phyloP scores from a whole-genome alignment of 2,888 invertebrate genomes.

The Lamproptera curius region DNA sequence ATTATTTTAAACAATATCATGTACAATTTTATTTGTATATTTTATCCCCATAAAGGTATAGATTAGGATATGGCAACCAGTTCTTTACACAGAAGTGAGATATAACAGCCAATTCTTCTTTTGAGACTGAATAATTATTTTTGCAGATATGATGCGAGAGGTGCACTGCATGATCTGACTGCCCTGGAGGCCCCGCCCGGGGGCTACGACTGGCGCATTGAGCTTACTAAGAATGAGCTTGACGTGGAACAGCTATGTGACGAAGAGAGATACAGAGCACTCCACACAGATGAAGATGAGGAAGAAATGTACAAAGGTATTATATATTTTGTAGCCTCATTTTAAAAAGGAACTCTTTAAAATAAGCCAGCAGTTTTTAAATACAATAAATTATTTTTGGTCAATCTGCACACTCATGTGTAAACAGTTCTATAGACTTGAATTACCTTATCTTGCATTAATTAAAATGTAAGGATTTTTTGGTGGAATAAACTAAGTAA shows the following conservation, averaged over 20 bases:
- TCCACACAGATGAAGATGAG: conserved; percentile 92
- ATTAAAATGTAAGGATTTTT: too few relatives aligned
- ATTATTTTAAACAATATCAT: too few relatives aligned
- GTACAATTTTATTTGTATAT: conserved; percentile 11
- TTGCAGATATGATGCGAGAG: conserved; percentile 95
- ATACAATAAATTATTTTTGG: too few relatives aligned
- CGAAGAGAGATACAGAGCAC: conserved; percentile 94
- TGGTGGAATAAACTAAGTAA: too few relatives aligned
- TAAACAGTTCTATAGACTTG: too few relatives aligned
- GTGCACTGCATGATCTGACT: conserved; percentile 91
- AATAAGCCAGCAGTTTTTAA: too few relatives aligned
- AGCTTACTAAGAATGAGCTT: conserved; percentile 84
- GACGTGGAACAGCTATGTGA: conserved; percentile 95
- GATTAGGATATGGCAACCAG: neutral
- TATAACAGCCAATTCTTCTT: neutral
- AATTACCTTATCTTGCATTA: too few relatives aligned
- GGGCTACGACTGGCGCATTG: conserved; percentile 80
- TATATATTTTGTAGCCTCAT: conserved; percentile 11
- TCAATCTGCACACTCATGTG: too few relatives aligned
- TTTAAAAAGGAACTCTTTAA: too few relatives aligned
- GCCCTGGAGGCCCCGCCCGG: conserved; percentile 89
- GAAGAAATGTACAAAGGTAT: conserved; percentile 94
- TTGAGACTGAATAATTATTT: conserved; percentile 34
- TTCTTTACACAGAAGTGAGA: neutral
- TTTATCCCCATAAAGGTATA: neutral